Evolutionary conservation across 2,113 vertebrate genomes (phyloP), one percentile per base, ranked within the genome.

Genomic region (Aramus guarauna): DNA sequence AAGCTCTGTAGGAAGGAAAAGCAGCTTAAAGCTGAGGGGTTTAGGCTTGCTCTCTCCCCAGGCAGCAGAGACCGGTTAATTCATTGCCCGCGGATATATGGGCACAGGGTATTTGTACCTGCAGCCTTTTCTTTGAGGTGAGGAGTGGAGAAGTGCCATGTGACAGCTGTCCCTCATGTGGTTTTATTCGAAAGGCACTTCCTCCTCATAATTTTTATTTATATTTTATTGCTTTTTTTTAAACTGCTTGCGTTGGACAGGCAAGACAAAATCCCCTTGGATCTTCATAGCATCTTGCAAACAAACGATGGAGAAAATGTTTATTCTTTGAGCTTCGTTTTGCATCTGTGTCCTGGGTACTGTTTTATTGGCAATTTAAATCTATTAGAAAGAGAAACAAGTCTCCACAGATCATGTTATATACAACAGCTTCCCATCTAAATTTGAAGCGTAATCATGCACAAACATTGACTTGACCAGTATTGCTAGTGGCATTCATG

Each of bases 391-490:
- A 91, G 69, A 83, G 75, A 83, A 94, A 89, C 92, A 92, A 75
- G 62, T 66, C 90, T 94, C 64, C 52, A 60, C 85, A 60, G 79
- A 59, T 91, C 37, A 9, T 50, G 45, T 94, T 62, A 62, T 27
- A 59, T 86, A 19, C 80, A 89, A 47, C 64, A 93, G 59, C 74
- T 47, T 92, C 37, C 34, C 81, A 45, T 90, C 83, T 94, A 71
- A 92, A 96, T 94, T 74, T 74, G 89, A 88, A 92, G 78, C 4
- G 37, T 80, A 96, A 80, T 91, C 94, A 80, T 94, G 94, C 89
- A 77, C 58, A 90, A 95, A 91, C 92, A 95, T 96, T 92, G 93
- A 94, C 88, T 95, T 90, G 95, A 95, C 93, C 84, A 88, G 34
- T 79, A 83, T 91, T 94, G 96, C 89, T 90, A 43, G 81, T 95